phyloP scores from a whole-genome alignment of 2,888 invertebrate species.

The Colostygia pectinataria region DNA sequence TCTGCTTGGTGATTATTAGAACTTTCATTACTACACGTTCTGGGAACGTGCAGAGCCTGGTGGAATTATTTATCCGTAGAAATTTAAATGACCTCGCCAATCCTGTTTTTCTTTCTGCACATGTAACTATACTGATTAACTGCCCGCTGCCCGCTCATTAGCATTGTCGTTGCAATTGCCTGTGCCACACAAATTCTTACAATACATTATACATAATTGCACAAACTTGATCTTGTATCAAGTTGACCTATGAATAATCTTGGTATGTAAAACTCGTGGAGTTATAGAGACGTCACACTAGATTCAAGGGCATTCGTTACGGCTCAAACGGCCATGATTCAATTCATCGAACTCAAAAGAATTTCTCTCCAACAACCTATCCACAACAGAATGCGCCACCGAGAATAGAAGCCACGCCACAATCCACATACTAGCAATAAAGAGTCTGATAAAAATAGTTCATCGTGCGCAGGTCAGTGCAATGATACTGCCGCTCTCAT shows the following conservation, averaged over 20 bases:
- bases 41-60: conserved; percentile 12
- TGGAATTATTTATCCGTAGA: conserved; percentile 10
- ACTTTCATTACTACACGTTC: conserved; percentile 9
- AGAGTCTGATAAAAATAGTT: conserved; percentile 37
- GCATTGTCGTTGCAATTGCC: conserved; percentile 21
- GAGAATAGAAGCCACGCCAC: conserved; percentile 32
- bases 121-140: conserved; percentile 32
- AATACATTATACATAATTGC: conserved; percentile 30
- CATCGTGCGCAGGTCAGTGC: conserved; percentile 55
- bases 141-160: conserved; percentile 29
- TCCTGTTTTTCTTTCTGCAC: conserved; percentile 36
- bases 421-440: conserved; percentile 26
- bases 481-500: conserved; percentile 42
- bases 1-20: background rate
- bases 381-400: conserved; percentile 19
- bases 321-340: conserved; percentile 41
- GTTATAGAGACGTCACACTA: conserved; percentile 17
- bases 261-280: background rate
- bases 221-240: background rate
- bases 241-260: conserved; percentile 1
- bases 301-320: conserved; percentile 36
- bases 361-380: conserved; percentile 28
- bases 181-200: conserved; percentile 14
- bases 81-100: conserved; percentile 26
- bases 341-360: conserved; percentile 35